Evolutionary conservation across 2,797 vertebrate species (phyloP).

Genomic region (Mus spretus): DNA sequence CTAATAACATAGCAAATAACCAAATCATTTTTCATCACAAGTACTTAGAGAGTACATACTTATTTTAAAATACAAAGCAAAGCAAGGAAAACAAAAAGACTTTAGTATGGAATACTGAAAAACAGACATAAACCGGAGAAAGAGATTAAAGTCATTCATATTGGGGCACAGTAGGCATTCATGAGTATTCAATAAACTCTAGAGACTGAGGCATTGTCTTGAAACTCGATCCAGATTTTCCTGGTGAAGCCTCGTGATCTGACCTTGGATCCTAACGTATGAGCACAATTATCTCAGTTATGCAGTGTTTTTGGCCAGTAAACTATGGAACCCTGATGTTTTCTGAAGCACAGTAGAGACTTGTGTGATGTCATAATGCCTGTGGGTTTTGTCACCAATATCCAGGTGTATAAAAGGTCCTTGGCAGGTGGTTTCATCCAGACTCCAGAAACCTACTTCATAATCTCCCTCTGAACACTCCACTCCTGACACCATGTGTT

Average conservation of each 20-base stretch:
- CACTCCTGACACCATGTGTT: neutral
- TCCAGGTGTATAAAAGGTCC: conserved; percentile 30
- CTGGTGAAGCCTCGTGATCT: no score
- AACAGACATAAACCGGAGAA: neutral
- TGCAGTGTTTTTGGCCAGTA: neutral
- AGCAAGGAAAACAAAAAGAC: neutral
- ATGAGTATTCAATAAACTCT: neutral
- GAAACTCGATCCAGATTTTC: neutral
- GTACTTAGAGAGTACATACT: neutral
- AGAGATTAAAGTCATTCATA: neutral
- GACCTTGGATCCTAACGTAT: no score
- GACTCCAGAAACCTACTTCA: neutral
- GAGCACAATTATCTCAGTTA: neutral
- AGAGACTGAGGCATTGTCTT: no score
- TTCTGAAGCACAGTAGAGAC: neutral
- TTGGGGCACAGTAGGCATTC: neutral
- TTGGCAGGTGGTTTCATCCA: neutral
- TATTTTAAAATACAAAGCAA: neutral
- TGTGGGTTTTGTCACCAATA: neutral
- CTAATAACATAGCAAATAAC: neutral
- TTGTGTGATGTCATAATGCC: neutral
- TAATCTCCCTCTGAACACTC: neutral
- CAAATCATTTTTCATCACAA: neutral
- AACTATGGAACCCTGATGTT: neutral
- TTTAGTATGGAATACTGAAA: neutral